These are phyloP conservation scores for Nephrotoma appendiculata DNA, from an alignment of 2,888 invertebrate genomes.

Conservation along the genomic window DNA sequence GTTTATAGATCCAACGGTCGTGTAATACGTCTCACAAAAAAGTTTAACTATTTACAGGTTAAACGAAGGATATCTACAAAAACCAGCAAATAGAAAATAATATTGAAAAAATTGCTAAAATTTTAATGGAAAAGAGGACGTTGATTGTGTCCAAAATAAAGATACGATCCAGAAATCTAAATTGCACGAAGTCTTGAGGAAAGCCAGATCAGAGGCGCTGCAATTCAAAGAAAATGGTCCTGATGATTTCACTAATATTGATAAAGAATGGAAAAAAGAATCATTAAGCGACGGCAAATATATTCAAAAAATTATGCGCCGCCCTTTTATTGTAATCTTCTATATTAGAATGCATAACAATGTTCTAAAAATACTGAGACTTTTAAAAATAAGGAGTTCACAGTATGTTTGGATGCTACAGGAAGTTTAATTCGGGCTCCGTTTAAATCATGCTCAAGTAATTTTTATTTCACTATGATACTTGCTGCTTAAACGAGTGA, in stretches of 20 bases:
- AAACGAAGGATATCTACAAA: neutral
- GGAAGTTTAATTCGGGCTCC: neutral
- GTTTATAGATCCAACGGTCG: neutral
- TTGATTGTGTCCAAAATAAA: neutral
- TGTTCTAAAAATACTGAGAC: neutral
- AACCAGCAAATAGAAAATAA: neutral
- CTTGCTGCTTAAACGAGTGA: neutral
- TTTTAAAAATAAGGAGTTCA: too few relatives aligned
- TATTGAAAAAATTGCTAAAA: neutral
- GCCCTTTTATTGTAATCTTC: neutral
- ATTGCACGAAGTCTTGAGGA: too few relatives aligned
- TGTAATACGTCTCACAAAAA: too few relatives aligned
- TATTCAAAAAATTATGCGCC: too few relatives aligned
- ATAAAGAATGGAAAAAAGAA: neutral
- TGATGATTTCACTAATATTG: neutral
- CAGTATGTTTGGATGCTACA: neutral
- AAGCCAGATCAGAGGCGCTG: neutral
- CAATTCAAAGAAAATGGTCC: neutral
- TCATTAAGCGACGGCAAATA: neutral
- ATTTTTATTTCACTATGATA: neutral
- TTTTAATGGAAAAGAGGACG: neutral
- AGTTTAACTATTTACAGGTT: too few relatives aligned
- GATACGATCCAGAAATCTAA: neutral
- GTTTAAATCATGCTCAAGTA: too few relatives aligned
- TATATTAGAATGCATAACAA: too few relatives aligned